Conservation (phyloP, 2,888 invertebrate genomes). For the Oasisia sp. region DNA sequence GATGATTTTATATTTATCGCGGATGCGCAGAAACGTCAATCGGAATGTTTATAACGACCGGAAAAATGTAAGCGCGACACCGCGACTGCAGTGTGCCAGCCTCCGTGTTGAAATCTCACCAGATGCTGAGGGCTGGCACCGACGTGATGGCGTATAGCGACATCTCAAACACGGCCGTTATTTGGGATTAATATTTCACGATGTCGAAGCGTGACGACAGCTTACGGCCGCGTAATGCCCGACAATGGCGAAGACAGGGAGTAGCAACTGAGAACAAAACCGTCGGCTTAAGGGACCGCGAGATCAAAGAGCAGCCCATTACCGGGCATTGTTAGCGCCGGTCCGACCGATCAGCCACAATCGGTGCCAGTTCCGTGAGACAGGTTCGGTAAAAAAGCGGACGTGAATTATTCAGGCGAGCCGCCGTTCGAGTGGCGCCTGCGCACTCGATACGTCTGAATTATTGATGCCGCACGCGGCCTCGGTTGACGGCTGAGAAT, state of each 20-base stretch:
- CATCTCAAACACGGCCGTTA: not conserved
- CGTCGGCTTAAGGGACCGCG: not conserved
- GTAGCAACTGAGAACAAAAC: not conserved
- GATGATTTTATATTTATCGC: too few relatives aligned
- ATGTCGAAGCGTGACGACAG: not conserved
- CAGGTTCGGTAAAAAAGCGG: constrained; percentile 3
- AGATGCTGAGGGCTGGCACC: not conserved
- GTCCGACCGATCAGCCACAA: not conserved
- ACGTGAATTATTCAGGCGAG: not conserved
- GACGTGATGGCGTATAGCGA: not conserved
- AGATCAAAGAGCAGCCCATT: not conserved
- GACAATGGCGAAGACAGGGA: not conserved
- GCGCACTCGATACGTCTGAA: not conserved
- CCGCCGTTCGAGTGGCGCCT: not conserved
- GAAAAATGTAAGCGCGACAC: too few relatives aligned
- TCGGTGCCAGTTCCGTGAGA: not conserved
- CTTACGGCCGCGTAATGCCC: not conserved
- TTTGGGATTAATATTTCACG: not conserved
- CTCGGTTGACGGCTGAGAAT: not conserved
- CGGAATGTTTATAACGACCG: too few relatives aligned
- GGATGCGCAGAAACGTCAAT: too few relatives aligned
- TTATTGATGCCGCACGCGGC: constrained; percentile 13
- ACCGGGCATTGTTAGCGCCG: not conserved
- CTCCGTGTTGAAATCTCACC: not conserved
- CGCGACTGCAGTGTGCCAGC: too few relatives aligned